Evolutionary conservation across 1,140 invertebrate species (phyloP).

Genomic region (Brachionus koreanus): DNA sequence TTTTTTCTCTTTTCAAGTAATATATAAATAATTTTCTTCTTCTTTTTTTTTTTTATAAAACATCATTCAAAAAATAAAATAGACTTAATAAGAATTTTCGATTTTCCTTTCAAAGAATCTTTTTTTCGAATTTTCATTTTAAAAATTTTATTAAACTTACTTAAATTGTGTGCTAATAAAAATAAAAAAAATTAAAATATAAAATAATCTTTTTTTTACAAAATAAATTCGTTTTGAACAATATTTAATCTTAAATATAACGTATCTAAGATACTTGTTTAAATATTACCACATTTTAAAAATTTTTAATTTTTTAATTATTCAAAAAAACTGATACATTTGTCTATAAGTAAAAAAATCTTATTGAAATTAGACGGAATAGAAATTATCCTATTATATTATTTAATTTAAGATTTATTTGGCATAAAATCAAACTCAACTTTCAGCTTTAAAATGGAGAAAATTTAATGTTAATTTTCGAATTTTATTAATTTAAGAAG

Average conservation of each 20-base stretch:
- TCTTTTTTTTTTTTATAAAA: not conserved
- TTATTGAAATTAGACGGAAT: too few relatives aligned
- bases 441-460: not conserved
- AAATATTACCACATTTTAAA: too few relatives aligned
- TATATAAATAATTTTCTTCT: not conserved
- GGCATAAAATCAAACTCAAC: too few relatives aligned
- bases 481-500: too few relatives aligned
- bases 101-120: conserved; percentile 23
- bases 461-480: not conserved
- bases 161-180: conserved; percentile 41
- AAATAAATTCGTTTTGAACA: not conserved
- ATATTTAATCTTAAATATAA: too few relatives aligned
- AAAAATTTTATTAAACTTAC: conserved; percentile 17
- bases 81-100: not conserved
- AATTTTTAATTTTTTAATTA: too few relatives aligned
- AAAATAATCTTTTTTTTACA: conserved; percentile 1
- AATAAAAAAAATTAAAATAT: conserved; percentile 27
- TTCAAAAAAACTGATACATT: too few relatives aligned
- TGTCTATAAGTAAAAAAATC: not conserved
- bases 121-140: not conserved
- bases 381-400: too few relatives aligned
- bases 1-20: not conserved
- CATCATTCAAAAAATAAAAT: not conserved
- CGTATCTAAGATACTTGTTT: too few relatives aligned
- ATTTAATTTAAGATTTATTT: too few relatives aligned